Evolutionary conservation across 2,888 invertebrate species (phyloP), one percentile per base, ranked within the genome.

Genomic region (Heterodera filipjevi): DNA sequence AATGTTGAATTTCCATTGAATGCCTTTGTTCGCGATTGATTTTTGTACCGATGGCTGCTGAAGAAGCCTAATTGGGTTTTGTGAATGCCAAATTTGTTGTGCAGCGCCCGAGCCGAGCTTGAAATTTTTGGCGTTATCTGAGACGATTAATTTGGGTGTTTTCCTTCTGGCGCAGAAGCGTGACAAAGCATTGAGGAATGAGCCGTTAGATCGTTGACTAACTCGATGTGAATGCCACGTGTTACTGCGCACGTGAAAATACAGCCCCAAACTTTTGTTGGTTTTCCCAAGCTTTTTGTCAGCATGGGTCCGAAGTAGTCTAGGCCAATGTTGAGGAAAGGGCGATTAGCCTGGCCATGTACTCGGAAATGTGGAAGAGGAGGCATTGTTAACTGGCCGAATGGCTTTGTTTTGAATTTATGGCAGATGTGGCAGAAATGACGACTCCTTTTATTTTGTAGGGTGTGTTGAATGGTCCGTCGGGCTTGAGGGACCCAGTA

Each of bases 251-350:
- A 81, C 0, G 78, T 78, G 27, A 80, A 77, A 3, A 81, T 49
- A 16, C 44, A 35, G 2, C 66, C 49, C 78, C 78, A 81, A 14
- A 76, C 44, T 71, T 81, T 81, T 5, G 19, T 39, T 16, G 14
- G 19, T 22, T 44, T 64, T 12, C 59, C n/a, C 3, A 10, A 66
- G 32, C 46, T 22, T n/a, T 72, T 79, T 12, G 68, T 30, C 0
- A 22, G 27, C 64, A 81, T 33, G 14, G 81, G 81, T 19, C 81
- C 81, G 22, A 78, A 81, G 35, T 71, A 80, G 71, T 81, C 81
- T 0, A 81, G 64, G 10, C 81, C 81, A 44, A 32, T 39, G 39
- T 71, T 59, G 3, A 71, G 22, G 71, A 81, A 81, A 0, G 80
- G 75, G 3, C 22, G 30, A 3, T 70, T 76, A 10, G 39, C 12